Evolutionary conservation across 1,140 invertebrate species (phyloP).

Genomic region (Cydia splendana): DNA sequence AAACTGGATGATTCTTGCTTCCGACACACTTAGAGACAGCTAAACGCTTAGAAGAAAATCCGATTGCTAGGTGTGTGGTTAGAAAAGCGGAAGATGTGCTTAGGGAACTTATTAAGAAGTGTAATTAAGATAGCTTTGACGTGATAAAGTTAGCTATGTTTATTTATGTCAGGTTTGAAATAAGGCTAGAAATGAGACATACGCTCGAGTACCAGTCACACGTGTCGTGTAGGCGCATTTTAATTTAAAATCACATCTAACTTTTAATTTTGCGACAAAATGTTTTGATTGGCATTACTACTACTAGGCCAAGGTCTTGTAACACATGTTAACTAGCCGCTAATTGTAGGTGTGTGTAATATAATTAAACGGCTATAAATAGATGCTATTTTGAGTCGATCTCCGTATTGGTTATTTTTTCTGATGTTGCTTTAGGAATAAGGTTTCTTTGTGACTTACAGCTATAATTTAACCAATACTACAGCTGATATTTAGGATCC

Average conservation of each 20-base stretch:
- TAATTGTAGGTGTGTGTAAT: too few species aligned
- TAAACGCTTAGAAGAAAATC: slow-evolving; percentile 46
- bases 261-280: not conserved
- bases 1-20: slow-evolving; percentile 52
- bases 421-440: too few species aligned
- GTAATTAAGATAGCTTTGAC: not conserved
- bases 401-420: too few species aligned
- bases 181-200: not conserved
- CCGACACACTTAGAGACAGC: slow-evolving; percentile 52
- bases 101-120: slow-evolving; percentile 26
- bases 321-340: too few species aligned
- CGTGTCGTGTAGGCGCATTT: not conserved
- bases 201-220: not conserved
- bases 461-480: too few species aligned
- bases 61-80: slow-evolving; percentile 46
- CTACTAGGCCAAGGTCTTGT: too few species aligned
- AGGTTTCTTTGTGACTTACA: too few species aligned
- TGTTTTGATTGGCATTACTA: not conserved
- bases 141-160: not conserved
- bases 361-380: too few species aligned
- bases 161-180: not conserved
- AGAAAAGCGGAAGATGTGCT: slow-evolving; percentile 55
- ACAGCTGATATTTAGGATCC: too few species aligned
- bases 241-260: not conserved
- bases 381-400: too few species aligned